These are phyloP conservation scores for Mola mola DNA, from an alignment of 2,113 vertebrate species.

Conservation along the genomic window DNA sequence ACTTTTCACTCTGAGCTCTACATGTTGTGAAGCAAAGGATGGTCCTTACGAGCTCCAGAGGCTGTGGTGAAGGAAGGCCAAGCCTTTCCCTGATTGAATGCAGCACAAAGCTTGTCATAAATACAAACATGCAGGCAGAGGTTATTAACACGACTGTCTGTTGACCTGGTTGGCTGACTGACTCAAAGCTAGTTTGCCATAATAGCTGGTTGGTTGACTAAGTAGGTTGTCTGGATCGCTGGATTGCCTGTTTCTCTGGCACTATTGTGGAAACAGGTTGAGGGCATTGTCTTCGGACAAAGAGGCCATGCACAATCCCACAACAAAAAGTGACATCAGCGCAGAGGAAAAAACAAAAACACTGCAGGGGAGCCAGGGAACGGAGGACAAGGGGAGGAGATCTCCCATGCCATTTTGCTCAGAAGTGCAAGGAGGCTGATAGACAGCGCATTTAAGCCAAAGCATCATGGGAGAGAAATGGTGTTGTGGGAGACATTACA, in stretches of 20 bases:
- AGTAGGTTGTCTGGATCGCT: conserved; percentile 3
- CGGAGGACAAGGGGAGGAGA: conserved; percentile 41
- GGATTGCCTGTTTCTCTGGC: conserved; percentile 20
- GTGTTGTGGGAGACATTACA: conserved; percentile 15
- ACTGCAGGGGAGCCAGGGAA: conserved; percentile 68
- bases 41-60: conserved; percentile 1
- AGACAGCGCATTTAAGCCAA: conserved; percentile 47
- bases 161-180: conserved; percentile 11
- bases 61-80: conserved; percentile 18
- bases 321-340: conserved; percentile 79
- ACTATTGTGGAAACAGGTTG: conserved; percentile 71
- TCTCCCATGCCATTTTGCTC: conserved; percentile 50
- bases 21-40: conserved; percentile 1
- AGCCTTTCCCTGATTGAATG: conserved; percentile 44
- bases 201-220: conserved; percentile 23
- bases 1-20: neutral
- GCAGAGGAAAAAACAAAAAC: conserved; percentile 74
- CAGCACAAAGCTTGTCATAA: conserved; percentile 39
- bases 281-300: conserved; percentile 77
- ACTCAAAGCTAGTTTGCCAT: neutral
- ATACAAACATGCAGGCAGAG: conserved; percentile 49
- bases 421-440: conserved; percentile 56
- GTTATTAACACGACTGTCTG: conserved; percentile 33
- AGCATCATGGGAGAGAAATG: conserved; percentile 37
- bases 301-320: conserved; percentile 61